Evolutionary conservation across 2,797 vertebrate species (phyloP), one percentile per base, ranked within the genome.

Genomic region (Pseudomugil tenellus): DNA sequence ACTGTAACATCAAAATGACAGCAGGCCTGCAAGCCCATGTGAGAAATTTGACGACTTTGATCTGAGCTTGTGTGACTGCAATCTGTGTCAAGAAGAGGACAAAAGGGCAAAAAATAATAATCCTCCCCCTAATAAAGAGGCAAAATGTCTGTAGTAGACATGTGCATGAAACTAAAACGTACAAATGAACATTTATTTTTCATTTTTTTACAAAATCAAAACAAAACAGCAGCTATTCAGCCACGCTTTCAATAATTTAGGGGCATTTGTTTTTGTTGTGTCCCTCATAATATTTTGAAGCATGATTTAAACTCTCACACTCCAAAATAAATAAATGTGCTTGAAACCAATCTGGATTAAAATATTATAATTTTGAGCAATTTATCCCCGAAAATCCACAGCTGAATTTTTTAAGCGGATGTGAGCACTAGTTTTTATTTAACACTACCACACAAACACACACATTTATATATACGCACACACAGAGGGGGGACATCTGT

Each of bases 361-460:
- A 89, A 90, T 83, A 83, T 90, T 86, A 86, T 83, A 90, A 91
- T 89, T 90, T 88, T 84, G 75, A 87, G 83, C 72, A 87, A n/a
- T 90, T 93, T 92, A 90, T 87, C 88, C 89, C 78, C 28, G 63
- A 85, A 89, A 91, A 90, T 91, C 88, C 90, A 86, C 84, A 62
- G 81, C 82, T 89, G 85, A 90, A 84, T 32, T 84, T 87, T 88
- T 88, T 89, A 91, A 91, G 91, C 92, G 89, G 91, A 93, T 91
- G 85, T 92, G 84, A 89, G 83, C 68, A 80, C 83, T 84, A 84
- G 78, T 89, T 92, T 89, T 88, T 89, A 91, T 91, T 91, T 90
- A 92, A 90, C 77, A 49, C 89, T 85, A 83, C 78, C 84, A 81
- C 83, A 84, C 84, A 81, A 21, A 34, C 41, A 35, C 31, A 37